These are phyloP conservation scores for Hylyphantes graminicola DNA, from an alignment of 1,140 invertebrate species.

Conservation along the genomic window DNA sequence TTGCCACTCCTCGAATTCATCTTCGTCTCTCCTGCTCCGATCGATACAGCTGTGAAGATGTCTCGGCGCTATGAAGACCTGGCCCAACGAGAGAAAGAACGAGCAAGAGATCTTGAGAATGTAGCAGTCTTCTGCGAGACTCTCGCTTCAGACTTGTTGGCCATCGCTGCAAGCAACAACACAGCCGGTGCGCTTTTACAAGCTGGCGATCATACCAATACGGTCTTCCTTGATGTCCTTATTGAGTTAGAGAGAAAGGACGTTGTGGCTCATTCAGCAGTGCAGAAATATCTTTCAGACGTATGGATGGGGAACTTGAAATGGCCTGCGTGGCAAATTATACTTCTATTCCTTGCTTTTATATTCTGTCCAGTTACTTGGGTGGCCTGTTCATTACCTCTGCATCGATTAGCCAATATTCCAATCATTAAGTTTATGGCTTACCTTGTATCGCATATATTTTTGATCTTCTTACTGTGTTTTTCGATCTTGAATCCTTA, in stretches of 20 bases:
- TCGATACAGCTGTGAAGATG: conserved; percentile 97
- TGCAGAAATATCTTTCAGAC: conserved; percentile 79
- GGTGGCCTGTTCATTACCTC: conserved; percentile 94
- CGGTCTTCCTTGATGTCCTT: conserved; percentile 95
- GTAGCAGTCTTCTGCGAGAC: conserved; percentile 95
- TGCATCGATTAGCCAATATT: conserved; percentile 88
- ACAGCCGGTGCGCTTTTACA: conserved; percentile 91
- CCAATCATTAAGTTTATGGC: conserved; percentile 99
- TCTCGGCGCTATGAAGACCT: conserved; percentile 84
- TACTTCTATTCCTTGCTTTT: conserved; percentile 91
- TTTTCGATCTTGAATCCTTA: conserved; percentile 89
- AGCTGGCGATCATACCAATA: conserved; percentile 89
- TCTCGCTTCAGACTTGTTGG: conserved; percentile 95
- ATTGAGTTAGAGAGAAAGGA: conserved; percentile 96
- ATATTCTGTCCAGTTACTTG: conserved; percentile 95
- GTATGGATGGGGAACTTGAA: conserved; percentile 95
- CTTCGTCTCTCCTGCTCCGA: conserved; percentile 94
- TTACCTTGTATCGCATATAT: conserved; percentile 98
- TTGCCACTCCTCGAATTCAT: conserved; percentile 97
- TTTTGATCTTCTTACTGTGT: conserved; percentile 92
- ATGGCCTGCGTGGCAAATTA: conserved; percentile 94
- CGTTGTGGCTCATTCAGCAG: conserved; percentile 74
- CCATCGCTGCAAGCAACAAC: conserved; percentile 91
- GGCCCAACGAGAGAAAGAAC: conserved; percentile 90
- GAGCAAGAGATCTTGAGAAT: conserved; percentile 93